Evolutionary conservation across 2,888 invertebrate species (phyloP).

Genomic region (Camptogramma bilineatum): DNA sequence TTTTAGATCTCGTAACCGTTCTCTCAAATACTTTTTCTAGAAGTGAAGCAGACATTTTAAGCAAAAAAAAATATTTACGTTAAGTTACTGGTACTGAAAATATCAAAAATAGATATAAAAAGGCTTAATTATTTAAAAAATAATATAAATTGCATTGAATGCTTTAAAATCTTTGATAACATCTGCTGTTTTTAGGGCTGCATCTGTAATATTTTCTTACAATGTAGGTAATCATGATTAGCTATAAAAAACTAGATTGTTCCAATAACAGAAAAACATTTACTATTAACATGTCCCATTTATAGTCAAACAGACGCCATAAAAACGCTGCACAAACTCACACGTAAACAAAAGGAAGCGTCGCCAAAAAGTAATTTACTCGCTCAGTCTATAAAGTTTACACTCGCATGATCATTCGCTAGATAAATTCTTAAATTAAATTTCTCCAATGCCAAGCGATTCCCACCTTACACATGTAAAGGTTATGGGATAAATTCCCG

Average conservation of each 20-base stretch:
- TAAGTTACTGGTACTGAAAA: too few species aligned
- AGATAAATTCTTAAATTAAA: slow-evolving; percentile 84
- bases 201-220: too few species aligned
- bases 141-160: too few species aligned
- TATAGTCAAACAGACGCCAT: slow-evolving; percentile 42
- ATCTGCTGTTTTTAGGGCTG: too few species aligned
- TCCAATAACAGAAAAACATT: slow-evolving; percentile 33
- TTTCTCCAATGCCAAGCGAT: slow-evolving; percentile 54
- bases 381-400: slow-evolving; percentile 77
- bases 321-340: slow-evolving; percentile 51
- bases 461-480: slow-evolving; percentile 47
- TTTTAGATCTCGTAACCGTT: slow-evolving; percentile 2
- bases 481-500: slow-evolving; percentile 53
- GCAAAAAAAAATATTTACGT: too few species aligned
- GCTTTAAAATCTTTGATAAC: too few species aligned
- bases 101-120: too few species aligned
- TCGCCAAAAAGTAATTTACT: slow-evolving; percentile 72
- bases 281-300: slow-evolving; percentile 40
- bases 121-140: too few species aligned
- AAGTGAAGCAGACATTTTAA: background rate
- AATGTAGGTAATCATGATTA: background rate
- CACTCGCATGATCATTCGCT: slow-evolving; percentile 79
- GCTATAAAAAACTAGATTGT: background rate
- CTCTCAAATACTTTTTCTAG: background rate
- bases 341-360: slow-evolving; percentile 46